phyloP scores from a whole-genome alignment of 1,140 invertebrate species.

The Ridgeia piscesae region DNA sequence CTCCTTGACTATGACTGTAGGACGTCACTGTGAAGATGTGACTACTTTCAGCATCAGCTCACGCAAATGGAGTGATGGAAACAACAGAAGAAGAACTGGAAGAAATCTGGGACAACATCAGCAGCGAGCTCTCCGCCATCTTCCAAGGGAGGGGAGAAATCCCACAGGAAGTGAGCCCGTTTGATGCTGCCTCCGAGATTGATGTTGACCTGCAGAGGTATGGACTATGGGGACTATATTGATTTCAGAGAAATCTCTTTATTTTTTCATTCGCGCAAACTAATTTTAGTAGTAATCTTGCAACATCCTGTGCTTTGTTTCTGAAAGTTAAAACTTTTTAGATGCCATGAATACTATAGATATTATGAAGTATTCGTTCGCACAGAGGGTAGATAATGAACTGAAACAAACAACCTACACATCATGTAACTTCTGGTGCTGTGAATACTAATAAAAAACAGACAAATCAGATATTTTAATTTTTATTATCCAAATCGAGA shows the following conservation, averaged over 20 bases:
- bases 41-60: background rate
- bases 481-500: too few relatives aligned
- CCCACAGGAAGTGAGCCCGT: constrained; percentile 69
- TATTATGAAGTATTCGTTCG: too few relatives aligned
- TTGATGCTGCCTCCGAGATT: constrained; percentile 81
- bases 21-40: background rate
- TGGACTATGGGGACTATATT: constrained; percentile 36
- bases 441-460: too few relatives aligned
- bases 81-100: constrained; percentile 56
- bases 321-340: too few relatives aligned
- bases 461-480: too few relatives aligned
- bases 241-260: too few relatives aligned
- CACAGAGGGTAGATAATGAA: too few relatives aligned
- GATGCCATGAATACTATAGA: too few relatives aligned
- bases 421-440: too few relatives aligned
- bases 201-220: constrained; percentile 88
- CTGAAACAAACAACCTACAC: too few relatives aligned
- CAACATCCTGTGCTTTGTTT: background rate
- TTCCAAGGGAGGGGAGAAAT: constrained; percentile 61
- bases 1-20: too few relatives aligned
- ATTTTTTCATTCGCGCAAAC: too few relatives aligned
- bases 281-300: background rate
- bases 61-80: background rate
- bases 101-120: constrained; percentile 73
- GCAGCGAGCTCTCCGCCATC: constrained; percentile 71